Evolutionary conservation across 2,797 vertebrate species (phyloP).

Genomic region (Peromyscus aztecus): DNA sequence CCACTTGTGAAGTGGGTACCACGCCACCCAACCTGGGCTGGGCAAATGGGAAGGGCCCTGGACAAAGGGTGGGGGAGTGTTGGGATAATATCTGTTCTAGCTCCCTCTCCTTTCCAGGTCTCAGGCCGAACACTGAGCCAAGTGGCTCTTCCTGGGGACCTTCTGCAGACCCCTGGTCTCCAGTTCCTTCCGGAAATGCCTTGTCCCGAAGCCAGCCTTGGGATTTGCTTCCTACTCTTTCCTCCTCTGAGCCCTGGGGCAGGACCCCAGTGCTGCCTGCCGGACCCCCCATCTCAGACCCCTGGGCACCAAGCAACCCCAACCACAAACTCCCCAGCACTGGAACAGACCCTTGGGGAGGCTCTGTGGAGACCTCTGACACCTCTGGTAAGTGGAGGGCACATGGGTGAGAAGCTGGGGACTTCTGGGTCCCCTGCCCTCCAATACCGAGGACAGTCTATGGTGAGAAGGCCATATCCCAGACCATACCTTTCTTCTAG

Average conservation of each 20-base stretch:
- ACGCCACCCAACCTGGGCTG: neutral
- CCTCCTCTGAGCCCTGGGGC: slow-evolving; percentile 88
- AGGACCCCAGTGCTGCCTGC: slow-evolving; percentile 82
- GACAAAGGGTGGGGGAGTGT: neutral
- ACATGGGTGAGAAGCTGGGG: neutral
- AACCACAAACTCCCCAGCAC: slow-evolving; percentile 70
- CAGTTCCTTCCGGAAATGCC: slow-evolving; percentile 78
- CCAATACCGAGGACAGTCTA: neutral
- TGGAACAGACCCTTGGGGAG: slow-evolving; percentile 86
- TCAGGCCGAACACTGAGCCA: slow-evolving; percentile 80
- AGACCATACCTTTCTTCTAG: neutral
- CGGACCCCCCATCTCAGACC: slow-evolving; percentile 82
- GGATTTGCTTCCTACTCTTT: slow-evolving; percentile 83
- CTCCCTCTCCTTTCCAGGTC: slow-evolving; percentile 86
- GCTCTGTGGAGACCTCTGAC: slow-evolving; percentile 81
- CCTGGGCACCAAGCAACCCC: slow-evolving; percentile 85
- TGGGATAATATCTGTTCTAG: neutral
- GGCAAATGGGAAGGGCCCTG: neutral
- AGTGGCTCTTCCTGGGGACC: slow-evolving; percentile 86
- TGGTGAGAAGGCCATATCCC: neutral
- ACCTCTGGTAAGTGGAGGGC: slow-evolving; percentile 83
- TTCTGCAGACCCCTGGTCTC: slow-evolving; percentile 88
- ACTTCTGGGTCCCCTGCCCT: neutral
- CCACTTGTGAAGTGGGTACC: neutral
- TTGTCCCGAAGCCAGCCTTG: slow-evolving; percentile 86